Percentiles rank a stretch among this genome's conserved stretches.
Evolutionary conservation across 2,888 invertebrate genomes (phyloP).

Genomic region (Ametastegia equiseti): DNA sequence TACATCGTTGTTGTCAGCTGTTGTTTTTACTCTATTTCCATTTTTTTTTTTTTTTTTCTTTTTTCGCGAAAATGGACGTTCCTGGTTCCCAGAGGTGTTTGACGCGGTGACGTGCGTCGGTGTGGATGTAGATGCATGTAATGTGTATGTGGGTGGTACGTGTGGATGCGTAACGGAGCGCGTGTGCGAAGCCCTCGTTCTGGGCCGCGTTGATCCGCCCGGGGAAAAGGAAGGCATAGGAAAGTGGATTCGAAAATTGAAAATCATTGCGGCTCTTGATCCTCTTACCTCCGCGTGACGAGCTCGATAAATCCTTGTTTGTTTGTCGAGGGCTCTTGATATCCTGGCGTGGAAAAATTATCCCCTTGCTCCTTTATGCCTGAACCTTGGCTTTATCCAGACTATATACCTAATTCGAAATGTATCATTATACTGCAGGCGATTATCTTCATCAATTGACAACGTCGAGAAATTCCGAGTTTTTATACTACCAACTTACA

Average conservation of each 20-base stretch:
- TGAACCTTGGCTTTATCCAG: not conserved
- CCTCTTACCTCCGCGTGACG: conserved; percentile 70
- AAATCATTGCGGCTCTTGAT: conserved; percentile 72
- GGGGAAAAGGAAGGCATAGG: conserved; percentile 45
- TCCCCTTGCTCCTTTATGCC: not conserved
- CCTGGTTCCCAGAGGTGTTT: conserved; percentile 46
- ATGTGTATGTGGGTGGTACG: not conserved
- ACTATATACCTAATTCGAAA: not conserved
- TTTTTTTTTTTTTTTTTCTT: not conserved
- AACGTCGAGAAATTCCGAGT: too few species aligned
- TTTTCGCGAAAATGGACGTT: conserved; percentile 55
- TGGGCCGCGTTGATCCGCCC: conserved; percentile 42
- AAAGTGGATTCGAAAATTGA: conserved; percentile 73
- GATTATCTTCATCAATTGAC: too few species aligned
- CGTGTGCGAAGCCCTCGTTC: conserved; percentile 21
- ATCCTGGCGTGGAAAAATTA: not conserved
- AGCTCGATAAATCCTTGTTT: conserved; percentile 69
- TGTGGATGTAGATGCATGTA: not conserved
- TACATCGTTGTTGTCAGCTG: not conserved
- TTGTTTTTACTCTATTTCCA: not conserved
- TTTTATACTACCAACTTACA: too few species aligned
- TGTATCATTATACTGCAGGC: not conserved
- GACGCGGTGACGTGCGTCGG: conserved; percentile 17
- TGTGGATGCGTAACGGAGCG: conserved; percentile 9
- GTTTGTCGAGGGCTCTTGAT: conserved; percentile 37